Percentiles rank a stretch among this genome's conserved stretches.
Evolutionary conservation across 2,113 vertebrate species (phyloP).

Genomic region (Microcebus lehilahytsara): DNA sequence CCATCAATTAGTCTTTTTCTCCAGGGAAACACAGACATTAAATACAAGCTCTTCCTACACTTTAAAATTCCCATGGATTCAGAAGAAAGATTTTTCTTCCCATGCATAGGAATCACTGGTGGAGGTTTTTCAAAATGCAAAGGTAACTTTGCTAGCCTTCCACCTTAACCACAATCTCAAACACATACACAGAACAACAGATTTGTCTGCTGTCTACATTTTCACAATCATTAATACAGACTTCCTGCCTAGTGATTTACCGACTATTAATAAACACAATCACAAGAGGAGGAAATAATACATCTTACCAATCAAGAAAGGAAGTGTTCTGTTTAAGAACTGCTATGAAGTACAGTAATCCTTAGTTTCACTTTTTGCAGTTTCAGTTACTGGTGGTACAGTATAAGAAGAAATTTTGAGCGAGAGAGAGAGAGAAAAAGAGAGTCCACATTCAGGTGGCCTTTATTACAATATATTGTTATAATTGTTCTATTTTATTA

Average conservation of each 20-base stretch:
- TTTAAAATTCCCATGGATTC: neutral
- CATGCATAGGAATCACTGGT: neutral
- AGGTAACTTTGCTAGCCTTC: neutral
- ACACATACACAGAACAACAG: neutral
- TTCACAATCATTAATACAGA: neutral
- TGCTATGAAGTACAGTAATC: neutral
- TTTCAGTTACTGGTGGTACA: neutral
- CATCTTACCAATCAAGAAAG: neutral
- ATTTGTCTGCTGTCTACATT: neutral
- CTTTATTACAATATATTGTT: neutral
- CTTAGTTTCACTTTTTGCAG: neutral
- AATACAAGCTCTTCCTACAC: neutral
- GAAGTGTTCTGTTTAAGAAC: neutral
- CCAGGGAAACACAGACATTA: neutral
- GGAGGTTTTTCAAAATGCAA: neutral
- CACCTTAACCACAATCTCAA: neutral
- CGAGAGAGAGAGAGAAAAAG: no score
- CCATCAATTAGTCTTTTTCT: neutral
- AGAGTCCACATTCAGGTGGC: neutral
- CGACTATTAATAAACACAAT: neutral
- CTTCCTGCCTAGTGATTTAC: neutral
- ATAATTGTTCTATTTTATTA: neutral
- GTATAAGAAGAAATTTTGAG: neutral
- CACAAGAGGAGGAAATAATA: neutral
- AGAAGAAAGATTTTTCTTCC: neutral